Percentiles rank a stretch among this genome's conserved stretches.
Evolutionary conservation across 1,140 invertebrate species (phyloP).

Genomic region (Drosophila azteca): DNA sequence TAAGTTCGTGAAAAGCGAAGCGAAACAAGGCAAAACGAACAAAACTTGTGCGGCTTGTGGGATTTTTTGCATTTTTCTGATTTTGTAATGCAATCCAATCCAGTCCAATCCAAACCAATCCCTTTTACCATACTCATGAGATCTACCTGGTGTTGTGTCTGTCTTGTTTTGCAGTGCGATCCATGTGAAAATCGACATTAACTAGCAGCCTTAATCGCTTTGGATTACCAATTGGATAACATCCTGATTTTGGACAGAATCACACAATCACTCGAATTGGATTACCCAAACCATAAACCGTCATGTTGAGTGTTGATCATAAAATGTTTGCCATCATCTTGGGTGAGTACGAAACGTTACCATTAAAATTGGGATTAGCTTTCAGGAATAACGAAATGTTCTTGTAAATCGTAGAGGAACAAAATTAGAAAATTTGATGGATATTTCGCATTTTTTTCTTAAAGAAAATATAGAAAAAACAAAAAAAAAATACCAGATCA

Average conservation of each 20-base stretch:
- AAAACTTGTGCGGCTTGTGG: constrained; percentile 59
- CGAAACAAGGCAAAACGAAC: constrained; percentile 42
- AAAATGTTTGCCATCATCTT: constrained; percentile 60
- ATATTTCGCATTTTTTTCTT: no score
- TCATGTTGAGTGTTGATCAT: constrained; percentile 51
- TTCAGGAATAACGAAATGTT: not conserved
- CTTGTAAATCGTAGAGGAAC: not conserved
- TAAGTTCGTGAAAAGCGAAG: constrained; percentile 31
- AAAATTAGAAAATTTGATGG: not conserved
- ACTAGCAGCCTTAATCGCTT: constrained; percentile 65
- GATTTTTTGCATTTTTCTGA: constrained; percentile 40
- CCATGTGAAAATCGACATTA: constrained; percentile 69
- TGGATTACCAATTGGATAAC: constrained; percentile 72
- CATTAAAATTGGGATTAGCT: not conserved
- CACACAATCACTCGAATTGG: constrained; percentile 40
- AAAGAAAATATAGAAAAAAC: not conserved
- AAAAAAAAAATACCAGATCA: constrained; percentile 2
- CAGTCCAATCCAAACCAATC: constrained; percentile 2
- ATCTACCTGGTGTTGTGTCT: constrained; percentile 65
- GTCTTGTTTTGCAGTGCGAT: constrained; percentile 70
- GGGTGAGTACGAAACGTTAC: constrained; percentile 47
- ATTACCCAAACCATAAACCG: constrained; percentile 41
- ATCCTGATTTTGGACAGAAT: constrained; percentile 35
- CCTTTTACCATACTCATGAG: constrained; percentile 60
- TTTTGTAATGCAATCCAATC: no score